Conservation (phyloP, 2,113 vertebrate genomes). For the human (Homo sapiens) region DNA sequence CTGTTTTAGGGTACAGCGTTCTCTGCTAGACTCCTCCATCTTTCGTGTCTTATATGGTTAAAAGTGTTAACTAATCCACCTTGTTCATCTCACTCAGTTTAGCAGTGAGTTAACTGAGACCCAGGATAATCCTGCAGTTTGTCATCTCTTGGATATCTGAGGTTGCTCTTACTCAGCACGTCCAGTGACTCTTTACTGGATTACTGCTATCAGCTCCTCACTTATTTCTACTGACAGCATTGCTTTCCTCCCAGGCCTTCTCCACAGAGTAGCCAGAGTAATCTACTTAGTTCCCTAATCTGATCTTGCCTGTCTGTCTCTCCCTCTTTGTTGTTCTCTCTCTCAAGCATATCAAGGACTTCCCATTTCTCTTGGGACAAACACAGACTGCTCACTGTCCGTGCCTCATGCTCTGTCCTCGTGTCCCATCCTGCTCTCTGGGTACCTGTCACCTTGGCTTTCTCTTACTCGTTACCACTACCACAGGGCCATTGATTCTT, state of each 20-base stretch:
- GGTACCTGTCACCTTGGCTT: not conserved
- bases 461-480: not conserved
- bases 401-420: not conserved
- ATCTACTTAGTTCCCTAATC: not conserved
- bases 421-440: not conserved
- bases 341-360: not conserved
- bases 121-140: not conserved
- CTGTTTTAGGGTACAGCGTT: not conserved
- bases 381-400: not conserved
- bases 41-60: not conserved
- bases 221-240: not conserved
- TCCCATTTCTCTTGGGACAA: not conserved
- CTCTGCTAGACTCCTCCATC: not conserved
- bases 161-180: fast-evolving
- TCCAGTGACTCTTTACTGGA: not conserved
- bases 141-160: not conserved
- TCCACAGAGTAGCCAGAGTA: not conserved
- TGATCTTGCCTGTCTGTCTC: not conserved
- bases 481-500: not conserved
- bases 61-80: not conserved
- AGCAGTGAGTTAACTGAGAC: not conserved
- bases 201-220: too few relatives aligned
- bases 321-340: not conserved
- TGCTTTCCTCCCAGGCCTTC: not conserved
- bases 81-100: not conserved